phyloP scores from a whole-genome alignment of 2,797 vertebrate genomes.

The Dermochelys coriacea region DNA sequence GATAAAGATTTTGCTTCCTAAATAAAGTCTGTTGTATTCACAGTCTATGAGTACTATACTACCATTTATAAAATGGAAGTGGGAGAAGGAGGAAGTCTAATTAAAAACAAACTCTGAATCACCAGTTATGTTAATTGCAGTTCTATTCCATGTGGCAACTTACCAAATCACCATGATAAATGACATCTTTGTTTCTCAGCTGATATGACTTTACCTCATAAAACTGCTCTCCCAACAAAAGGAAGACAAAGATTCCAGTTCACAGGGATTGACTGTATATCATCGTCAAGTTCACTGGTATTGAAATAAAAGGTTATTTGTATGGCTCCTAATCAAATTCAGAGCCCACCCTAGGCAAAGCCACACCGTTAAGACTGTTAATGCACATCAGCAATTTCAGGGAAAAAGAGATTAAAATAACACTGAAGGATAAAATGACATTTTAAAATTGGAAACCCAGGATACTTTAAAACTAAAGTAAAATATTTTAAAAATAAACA shows the following conservation, averaged over 20 bases:
- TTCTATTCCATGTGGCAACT: slow-evolving; percentile 22
- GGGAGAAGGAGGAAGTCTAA: not conserved
- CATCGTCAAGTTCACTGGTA: slow-evolving; percentile 13
- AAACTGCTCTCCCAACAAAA: slow-evolving; percentile 30
- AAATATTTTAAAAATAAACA: not conserved
- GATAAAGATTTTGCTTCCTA: slow-evolving; percentile 61
- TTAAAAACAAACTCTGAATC: slow-evolving; percentile 67
- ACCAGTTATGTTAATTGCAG: slow-evolving; percentile 42
- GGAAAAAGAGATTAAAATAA: not conserved
- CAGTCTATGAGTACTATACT: slow-evolving; percentile 31
- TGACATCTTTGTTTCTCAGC: slow-evolving; percentile 41
- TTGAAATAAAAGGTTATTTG: not conserved
- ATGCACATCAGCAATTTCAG: not conserved
- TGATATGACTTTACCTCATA: not conserved
- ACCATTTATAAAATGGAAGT: slow-evolving; percentile 15
- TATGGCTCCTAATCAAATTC: slow-evolving; percentile 14
- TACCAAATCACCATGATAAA: slow-evolving; percentile 58
- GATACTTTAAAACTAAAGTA: not conserved
- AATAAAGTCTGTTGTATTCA: slow-evolving; percentile 57
- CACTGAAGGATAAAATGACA: not conserved
- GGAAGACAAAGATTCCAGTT: not conserved
- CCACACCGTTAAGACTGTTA: not conserved
- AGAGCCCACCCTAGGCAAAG: not conserved
- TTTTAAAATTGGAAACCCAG: not conserved
- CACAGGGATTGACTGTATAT: not conserved